A percentile compares a stretch with the other conserved stretches of the same genome.
Conservation (phyloP, 2,113 vertebrate genomes). For the Mirounga angustirostris region DNA sequence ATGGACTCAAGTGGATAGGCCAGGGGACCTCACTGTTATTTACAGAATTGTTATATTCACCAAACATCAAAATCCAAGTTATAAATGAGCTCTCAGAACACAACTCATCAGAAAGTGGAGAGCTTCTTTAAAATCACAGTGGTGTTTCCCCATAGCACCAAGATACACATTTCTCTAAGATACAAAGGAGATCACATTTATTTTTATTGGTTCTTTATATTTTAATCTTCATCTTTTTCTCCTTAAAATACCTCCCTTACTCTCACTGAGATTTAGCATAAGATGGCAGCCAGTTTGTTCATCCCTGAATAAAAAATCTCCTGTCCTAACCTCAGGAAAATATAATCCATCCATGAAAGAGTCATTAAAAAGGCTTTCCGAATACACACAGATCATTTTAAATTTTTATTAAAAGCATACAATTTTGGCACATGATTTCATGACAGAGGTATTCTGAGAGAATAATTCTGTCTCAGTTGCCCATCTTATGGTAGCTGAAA, state of each 20-base stretch:
- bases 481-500: not conserved
- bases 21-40: not conserved
- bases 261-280: not conserved
- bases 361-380: not conserved
- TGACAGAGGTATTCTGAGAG: not conserved
- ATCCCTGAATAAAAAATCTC: not conserved
- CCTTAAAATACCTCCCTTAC: not conserved
- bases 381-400: not conserved
- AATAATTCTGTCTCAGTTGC: not conserved
- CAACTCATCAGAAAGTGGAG: not conserved
- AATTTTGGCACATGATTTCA: not conserved
- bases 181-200: not conserved
- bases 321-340: not conserved
- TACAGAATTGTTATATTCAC: not conserved
- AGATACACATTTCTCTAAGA: not conserved
- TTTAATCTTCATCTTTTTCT: not conserved
- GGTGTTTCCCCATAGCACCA: not conserved
- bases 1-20: not conserved
- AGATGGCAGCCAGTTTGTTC: not conserved
- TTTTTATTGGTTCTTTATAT: not conserved
- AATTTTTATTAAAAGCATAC: not conserved
- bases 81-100: constrained; percentile 29
- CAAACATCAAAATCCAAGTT: constrained; percentile 28
- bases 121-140: not conserved
- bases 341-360: not conserved